Base-by-base conservation (phyloP, 2,888 invertebrate species). In the Chymomyza caudatula region DNA sequence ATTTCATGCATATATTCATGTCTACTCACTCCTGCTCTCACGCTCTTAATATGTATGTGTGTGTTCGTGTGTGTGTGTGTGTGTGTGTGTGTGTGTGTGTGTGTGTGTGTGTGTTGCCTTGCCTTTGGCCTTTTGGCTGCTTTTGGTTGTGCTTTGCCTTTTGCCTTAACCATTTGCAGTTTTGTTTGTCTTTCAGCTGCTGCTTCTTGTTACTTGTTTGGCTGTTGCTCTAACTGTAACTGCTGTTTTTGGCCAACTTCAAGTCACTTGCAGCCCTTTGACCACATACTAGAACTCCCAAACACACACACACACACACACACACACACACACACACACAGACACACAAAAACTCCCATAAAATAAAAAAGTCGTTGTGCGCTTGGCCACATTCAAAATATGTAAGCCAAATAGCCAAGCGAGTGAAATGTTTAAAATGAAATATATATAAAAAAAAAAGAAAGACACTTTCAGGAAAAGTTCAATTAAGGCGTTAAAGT, bases 81-180 rank as follows among this genome's bases (percentile, higher is more conserved):
- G 65, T 8, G 60, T 53, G 52, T 47, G 15, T 49, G 55, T 42
- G 53, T 63, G 65, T 43, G 66, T 62, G n/a, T n/a, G n/a, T n/a
- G n/a, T n/a, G n/a, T n/a, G n/a, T n/a, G n/a, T n/a, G n/a, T n/a
- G n/a, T n/a, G n/a, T n/a, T n/a, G 61, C 62, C 66, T 60, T 62
- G 79, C 71, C 85, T 67, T 76, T 81, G 68, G 81, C 71, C 81
- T 63, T 77, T 77, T 77, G 69, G 82, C 71, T 63, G 69, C 66
- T 62, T 74, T 68, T 67, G 63, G 76, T 60, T 74, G 73, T 37
- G 29, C 29, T 37, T 51, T 51, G 51, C 51, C 20, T 37, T 37
- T 51, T 51, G 51, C 51, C 13, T 17, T 51, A 8, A 37, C 51
- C 51, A 69, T 66, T 72, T 70, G 65, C 68, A 65, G 66, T 68